Percentiles rank a stretch among this genome's conserved stretches.
Evolutionary conservation across 2,113 vertebrate species (phyloP).

Genomic region (Neofelis nebulosa): DNA sequence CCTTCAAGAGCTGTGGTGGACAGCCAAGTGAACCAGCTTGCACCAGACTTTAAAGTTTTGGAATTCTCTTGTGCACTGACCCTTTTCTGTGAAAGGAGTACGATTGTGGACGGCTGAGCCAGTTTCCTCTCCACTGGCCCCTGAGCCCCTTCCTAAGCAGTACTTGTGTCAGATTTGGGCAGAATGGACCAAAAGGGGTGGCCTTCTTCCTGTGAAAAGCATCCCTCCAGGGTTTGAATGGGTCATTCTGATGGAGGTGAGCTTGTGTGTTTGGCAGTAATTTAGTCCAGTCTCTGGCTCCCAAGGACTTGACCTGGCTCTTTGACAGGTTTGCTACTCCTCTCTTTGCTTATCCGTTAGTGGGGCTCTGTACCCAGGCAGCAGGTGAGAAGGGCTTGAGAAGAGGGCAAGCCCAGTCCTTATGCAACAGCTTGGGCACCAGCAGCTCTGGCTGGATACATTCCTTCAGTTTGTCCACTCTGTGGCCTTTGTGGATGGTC

Average conservation of each 20-base stretch:
- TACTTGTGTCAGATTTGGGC: not conserved
- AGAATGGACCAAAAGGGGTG: not conserved
- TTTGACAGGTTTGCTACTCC: not conserved
- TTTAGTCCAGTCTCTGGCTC: not conserved
- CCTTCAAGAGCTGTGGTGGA: conserved; percentile 14
- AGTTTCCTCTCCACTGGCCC: not conserved
- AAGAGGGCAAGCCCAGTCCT: not conserved
- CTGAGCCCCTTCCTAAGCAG: not conserved
- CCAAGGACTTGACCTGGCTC: not conserved
- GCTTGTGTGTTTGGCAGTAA: not conserved
- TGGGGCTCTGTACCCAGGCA: not conserved
- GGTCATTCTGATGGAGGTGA: not conserved
- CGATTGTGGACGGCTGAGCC: not conserved
- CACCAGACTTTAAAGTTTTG: conserved; percentile 26
- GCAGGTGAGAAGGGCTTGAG: not conserved
- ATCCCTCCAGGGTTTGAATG: not conserved
- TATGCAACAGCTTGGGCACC: not conserved
- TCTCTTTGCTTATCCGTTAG: not conserved
- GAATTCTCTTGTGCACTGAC: conserved; percentile 12
- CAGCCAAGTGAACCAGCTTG: conserved; percentile 49
- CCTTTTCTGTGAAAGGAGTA: conserved; percentile 4
- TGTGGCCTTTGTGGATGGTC: not conserved
- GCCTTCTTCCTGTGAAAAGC: not conserved
- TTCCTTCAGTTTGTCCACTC: not conserved
- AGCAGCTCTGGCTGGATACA: not conserved